Evolutionary conservation across 2,888 invertebrate species (phyloP).

Genomic region (Lochmaea crataegi): DNA sequence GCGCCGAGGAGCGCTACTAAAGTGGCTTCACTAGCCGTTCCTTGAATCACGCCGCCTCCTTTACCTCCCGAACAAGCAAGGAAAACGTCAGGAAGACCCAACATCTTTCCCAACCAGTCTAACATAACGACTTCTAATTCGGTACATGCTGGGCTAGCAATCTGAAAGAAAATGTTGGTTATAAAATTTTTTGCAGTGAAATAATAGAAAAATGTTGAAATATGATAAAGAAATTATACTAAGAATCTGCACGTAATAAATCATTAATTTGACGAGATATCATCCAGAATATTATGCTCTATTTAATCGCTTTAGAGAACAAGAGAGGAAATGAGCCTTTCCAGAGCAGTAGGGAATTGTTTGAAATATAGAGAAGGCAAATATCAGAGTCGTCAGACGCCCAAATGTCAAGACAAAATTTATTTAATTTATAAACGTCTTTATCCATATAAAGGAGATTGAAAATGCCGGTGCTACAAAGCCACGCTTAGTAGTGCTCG

Average conservation of each 20-base stretch:
- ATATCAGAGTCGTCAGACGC: not conserved
- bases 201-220: no score
- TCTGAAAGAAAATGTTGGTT: slow-evolving; percentile 67
- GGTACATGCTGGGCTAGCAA: slow-evolving; percentile 94
- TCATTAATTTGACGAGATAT: not conserved
- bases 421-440: not conserved
- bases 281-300: slow-evolving; percentile 27
- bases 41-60: slow-evolving; percentile 91
- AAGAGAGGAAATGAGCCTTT: slow-evolving; percentile 44
- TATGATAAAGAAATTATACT: no score
- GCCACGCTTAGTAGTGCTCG: no score
- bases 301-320: slow-evolving; percentile 33
- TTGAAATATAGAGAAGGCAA: slow-evolving; percentile 3
- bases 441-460: no score
- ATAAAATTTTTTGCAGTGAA: no score
- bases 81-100: slow-evolving; percentile 87
- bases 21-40: slow-evolving; percentile 95
- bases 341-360: slow-evolving; percentile 20
- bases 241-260: not conserved
- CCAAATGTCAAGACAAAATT: not conserved
- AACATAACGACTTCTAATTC: slow-evolving; percentile 95
- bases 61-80: slow-evolving; percentile 83
- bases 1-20: slow-evolving; percentile 93
- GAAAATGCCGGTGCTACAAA: no score
- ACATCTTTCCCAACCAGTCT: slow-evolving; percentile 95